Base-by-base conservation (phyloP, 2,113 vertebrate genomes). In the Furnarius figulus region DNA sequence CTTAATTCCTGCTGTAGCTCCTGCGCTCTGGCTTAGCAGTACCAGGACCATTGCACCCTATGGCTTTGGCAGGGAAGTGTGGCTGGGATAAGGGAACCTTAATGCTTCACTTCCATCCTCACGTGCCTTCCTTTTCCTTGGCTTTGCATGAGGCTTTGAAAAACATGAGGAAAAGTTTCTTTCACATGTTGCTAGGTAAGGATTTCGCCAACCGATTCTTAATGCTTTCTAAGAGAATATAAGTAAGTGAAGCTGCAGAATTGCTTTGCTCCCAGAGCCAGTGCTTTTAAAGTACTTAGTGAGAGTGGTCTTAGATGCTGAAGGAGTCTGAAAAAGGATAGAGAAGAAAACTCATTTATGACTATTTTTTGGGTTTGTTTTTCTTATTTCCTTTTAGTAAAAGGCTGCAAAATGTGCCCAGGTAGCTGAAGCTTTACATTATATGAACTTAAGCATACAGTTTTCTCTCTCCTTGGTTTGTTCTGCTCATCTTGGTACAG, bases 341-440 rank as follows among this genome's bases (percentile, higher is more conserved):
- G 71, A 62, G 59, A 42, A 27, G 50, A 58, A 87, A 70, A 47
- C 1, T 33, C 2, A 47, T 31, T 16, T 37, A 10, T 1, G 7
- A 2, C 5, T 28, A 33, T 31, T 71, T 22, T 39, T 14, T 1
- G 0, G 4, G 14, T 85, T 46, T 6, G 0, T 20, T 58, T 79
- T 75, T 87, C 27, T 37, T 37, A 37, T 56, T 80, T 74, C 15
- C 9, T 71, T 72, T 87, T 11, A 0, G 1, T 40, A 55, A 77
- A 73, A 70, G n/a, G 44, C n/a, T 90, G 11, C 12, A 77, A 77
- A 44, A 66, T 85, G 35, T 31, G 10, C 19, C 56, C 19, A 70
- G 39, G 55, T 77, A 63, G 59, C 27, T 35, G 44, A 76, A 80
- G 13, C 4, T 21, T 56, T 46, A 28, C 33, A 47, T 88, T 84